These are phyloP conservation scores for Thamnaconus septentrionalis DNA, from an alignment of 2,113 vertebrate genomes.

Conservation along the genomic window DNA sequence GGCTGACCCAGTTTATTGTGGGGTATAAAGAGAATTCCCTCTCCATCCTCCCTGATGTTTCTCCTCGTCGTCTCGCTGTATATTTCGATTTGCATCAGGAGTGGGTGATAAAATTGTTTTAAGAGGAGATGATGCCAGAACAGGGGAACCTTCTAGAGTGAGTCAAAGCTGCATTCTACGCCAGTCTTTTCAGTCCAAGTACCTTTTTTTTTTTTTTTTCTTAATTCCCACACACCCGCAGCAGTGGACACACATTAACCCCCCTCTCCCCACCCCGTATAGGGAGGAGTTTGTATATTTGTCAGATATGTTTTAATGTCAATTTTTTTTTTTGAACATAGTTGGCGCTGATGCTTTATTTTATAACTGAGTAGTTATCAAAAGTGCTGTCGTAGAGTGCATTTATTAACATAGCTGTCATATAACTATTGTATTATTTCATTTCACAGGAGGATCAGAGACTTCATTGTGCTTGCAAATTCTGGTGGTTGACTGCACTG, in stretches of 20 bases:
- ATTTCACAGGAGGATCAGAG: conserved; percentile 30
- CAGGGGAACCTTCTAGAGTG: conserved; percentile 10
- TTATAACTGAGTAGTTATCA: conserved; percentile 44
- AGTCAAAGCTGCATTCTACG: conserved; percentile 33
- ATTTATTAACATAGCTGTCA: conserved; percentile 58
- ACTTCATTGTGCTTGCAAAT: conserved; percentile 13
- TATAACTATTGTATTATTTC: conserved; percentile 31
- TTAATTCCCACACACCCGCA: conserved; percentile 15
- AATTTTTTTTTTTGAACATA: conserved; percentile 57
- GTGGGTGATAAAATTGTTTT: conserved; percentile 19
- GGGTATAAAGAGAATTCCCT: conserved; percentile 2
- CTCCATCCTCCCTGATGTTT: conserved; percentile 6
- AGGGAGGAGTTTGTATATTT: conserved; percentile 64
- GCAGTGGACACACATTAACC: conserved; percentile 30
- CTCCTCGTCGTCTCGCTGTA: conserved; percentile 11
- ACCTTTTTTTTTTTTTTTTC: conserved; percentile 5
- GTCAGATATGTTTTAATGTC: conserved; percentile 71
- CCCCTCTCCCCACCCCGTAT: conserved; percentile 18
- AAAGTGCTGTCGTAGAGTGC: conserved; percentile 50
- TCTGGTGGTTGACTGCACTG: conserved; percentile 3
- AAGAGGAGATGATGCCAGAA: conserved; percentile 19
- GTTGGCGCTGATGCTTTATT: conserved; percentile 38
- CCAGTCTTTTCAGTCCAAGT: conserved; percentile 7
- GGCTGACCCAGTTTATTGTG: conserved; percentile 12
- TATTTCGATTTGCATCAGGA: conserved; percentile 11